Percentiles rank a stretch among this genome's conserved stretches.
phyloP scores from a whole-genome alignment of 1,140 invertebrate species.

The Bicyclus anynana region DNA sequence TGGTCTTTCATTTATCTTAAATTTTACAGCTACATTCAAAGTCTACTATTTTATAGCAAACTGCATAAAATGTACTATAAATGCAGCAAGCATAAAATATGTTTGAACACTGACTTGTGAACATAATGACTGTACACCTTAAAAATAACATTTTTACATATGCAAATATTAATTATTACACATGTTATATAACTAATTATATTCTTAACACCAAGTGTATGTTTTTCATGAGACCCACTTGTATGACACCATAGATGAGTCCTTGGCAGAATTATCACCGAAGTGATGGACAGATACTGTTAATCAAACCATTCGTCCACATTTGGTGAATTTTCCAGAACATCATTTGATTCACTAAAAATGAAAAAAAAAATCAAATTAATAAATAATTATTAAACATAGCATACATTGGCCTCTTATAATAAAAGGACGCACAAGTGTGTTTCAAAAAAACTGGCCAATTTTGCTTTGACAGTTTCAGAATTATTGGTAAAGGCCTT shows the following conservation, averaged over 20 bases:
- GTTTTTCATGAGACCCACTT: conserved; percentile 2
- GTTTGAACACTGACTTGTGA: background rate
- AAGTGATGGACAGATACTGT: conserved; percentile 29
- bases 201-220: conserved; percentile 4
- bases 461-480: too few species aligned
- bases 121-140: background rate
- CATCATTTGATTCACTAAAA: conserved; percentile 88
- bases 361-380: conserved; percentile 30
- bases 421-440: too few species aligned
- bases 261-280: conserved; percentile 19
- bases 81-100: background rate
- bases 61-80: conserved; percentile 3
- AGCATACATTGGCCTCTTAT: background rate
- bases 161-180: conserved; percentile 4
- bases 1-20: conserved; percentile 30
- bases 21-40: background rate
- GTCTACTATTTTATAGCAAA: background rate
- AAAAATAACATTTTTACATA: conserved; percentile 1
- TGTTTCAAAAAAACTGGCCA: too few species aligned
- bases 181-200: conserved; percentile 6
- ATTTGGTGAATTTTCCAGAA: conserved; percentile 86
- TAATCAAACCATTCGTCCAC: conserved; percentile 76
- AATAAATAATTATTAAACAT: background rate
- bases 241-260: background rate
- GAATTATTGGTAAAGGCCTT: too few species aligned